These are phyloP conservation scores for Papilio helenus DNA, from an alignment of 1,140 invertebrate genomes.

Conservation along the genomic window DNA sequence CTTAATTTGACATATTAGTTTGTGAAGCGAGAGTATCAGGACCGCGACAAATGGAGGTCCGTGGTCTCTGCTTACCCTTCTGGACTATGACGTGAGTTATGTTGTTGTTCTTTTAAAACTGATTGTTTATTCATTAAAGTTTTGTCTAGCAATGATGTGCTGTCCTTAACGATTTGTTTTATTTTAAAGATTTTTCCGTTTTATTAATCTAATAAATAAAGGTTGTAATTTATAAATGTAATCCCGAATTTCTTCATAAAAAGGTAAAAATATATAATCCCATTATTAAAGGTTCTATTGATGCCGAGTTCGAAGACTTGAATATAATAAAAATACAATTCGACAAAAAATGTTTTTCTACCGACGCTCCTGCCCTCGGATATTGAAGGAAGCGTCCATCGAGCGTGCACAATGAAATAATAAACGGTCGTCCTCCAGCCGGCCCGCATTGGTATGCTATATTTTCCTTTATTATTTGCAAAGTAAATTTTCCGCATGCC, in stretches of 20 bases:
- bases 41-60: no score
- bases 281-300: constrained; percentile 21
- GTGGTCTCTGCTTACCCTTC: no score
- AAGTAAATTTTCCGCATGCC: constrained; percentile 48
- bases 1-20: neutral
- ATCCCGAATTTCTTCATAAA: neutral
- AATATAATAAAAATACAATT: constrained; percentile 40
- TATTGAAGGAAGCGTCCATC: constrained; percentile 36
- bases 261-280: neutral
- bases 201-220: neutral
- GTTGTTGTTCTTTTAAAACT: no score
- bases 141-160: neutral
- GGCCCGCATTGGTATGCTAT: constrained; percentile 36
- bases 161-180: no score
- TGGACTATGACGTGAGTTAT: no score
- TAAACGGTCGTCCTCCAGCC: constrained; percentile 36
- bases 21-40: no score
- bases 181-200: neutral
- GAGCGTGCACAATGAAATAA: constrained; percentile 40
- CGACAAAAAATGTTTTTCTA: constrained; percentile 37
- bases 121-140: no score
- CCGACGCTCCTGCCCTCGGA: constrained; percentile 28
- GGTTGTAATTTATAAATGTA: constrained; percentile 8
- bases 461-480: constrained; percentile 49
- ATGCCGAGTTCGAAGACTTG: constrained; percentile 24